Evolutionary conservation across 2,113 vertebrate species (phyloP), one percentile per base, ranked within the genome.

Genomic region (Chrysochloris asiatica): DNA sequence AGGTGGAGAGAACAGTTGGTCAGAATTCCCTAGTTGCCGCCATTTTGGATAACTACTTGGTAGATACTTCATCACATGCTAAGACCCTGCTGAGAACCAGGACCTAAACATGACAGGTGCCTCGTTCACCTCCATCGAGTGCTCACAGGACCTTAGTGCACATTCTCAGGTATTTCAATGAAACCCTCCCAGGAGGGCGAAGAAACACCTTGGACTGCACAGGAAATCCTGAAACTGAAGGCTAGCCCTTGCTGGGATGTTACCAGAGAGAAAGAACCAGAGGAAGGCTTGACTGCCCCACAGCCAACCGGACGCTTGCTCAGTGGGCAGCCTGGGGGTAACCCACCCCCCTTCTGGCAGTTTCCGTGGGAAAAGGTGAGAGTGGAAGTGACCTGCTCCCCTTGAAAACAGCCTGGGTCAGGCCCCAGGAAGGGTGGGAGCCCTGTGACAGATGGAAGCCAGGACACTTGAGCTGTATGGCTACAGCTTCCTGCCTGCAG

Each of bases 101-200:
- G 14, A 26, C 47, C 30, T 41, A 8, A 16, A 17, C 63, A 52
- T 11, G 30, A 72, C 21, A 41, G 5, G 33, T 50, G n/a, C 61
- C 54, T 86, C 79, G 67, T 26, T 38, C 11, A 33, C 30, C 54
- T 73, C 54, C 28, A 11, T 17, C 21, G 4, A 16, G 3, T 2
- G 3, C 48, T 11, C 17, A 17, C n/a, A 2, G 22, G 48, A 41
- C n/a, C n/a, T n/a, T n/a, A n/a, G 19, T 6, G 73, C 0, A 0
- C 33, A 16, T 30, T 61, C 41, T 59, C 38, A 16, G 6, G 19
- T 13, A 28, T 7, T 52, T 47, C 47, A 4, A 2, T 1, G 11
- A 38, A 21, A 30, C 1, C 0, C 28, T 56, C n/a, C 36, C 1
- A 26, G 8, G 5, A 82, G 17, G 41, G n/a, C 28, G 22, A n/a